A percentile compares a stretch with the other conserved stretches of the same genome.
Conservation (phyloP, 2,888 invertebrate genomes). For the Zelleria hepariella region DNA sequence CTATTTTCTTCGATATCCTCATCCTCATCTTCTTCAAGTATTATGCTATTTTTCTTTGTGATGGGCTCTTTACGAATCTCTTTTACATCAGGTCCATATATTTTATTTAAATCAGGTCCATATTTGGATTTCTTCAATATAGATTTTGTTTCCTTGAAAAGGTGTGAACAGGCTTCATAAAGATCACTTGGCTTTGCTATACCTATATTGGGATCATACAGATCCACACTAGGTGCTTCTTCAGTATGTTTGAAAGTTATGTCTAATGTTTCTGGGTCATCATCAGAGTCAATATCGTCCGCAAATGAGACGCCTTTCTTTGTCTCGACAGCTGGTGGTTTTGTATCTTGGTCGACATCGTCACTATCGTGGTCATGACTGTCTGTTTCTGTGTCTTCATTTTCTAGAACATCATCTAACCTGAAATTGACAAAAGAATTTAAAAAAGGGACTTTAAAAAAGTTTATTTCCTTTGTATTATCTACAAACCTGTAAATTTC, state of each 20-base stretch:
- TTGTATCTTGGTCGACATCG: neutral
- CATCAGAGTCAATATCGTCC: slow-evolving; percentile 46
- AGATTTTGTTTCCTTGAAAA: slow-evolving; percentile 39
- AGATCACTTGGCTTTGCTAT: slow-evolving; percentile 60
- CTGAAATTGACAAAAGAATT: slow-evolving; percentile 22
- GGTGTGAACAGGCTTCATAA: slow-evolving; percentile 38
- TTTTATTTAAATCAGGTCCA: slow-evolving; percentile 15
- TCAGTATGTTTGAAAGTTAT: slow-evolving; percentile 49
- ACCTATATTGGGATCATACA: slow-evolving; percentile 36
- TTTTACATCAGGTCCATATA: no score
- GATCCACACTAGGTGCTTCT: slow-evolving; percentile 23
- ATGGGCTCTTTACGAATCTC: slow-evolving; percentile 8
- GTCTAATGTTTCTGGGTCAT: slow-evolving; percentile 46
- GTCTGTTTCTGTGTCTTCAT: slow-evolving; percentile 27
- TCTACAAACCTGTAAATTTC: slow-evolving; percentile 58
- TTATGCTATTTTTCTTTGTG: neutral
- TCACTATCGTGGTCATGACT: neutral
- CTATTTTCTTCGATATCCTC: slow-evolving; percentile 13
- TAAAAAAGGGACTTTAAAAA: slow-evolving; percentile 11
- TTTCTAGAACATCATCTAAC: slow-evolving; percentile 38
- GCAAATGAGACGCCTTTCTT: slow-evolving; percentile 51
- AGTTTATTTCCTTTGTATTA: no score
- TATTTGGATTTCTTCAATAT: slow-evolving; percentile 56
- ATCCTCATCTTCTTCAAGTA: neutral
- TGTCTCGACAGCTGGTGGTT: slow-evolving; percentile 10